Evolutionary conservation across 35 echinoderm and acorn worm genomes (phyloP).

Genomic region (Apostichopus californicus): DNA sequence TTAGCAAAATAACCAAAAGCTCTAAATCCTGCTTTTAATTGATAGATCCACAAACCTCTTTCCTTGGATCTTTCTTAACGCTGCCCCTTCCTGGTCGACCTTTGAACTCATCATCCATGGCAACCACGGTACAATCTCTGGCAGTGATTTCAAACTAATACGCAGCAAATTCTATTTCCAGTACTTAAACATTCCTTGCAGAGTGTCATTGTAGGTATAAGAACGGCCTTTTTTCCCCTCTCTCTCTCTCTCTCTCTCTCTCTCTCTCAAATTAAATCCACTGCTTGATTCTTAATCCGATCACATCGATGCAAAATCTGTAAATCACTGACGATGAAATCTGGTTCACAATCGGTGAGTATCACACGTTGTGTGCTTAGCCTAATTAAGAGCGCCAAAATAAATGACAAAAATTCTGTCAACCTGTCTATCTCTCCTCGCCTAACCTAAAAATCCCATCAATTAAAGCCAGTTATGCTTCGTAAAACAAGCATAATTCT

Average conservation of each 20-base stretch:
- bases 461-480: background rate
- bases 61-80: slow-evolving; percentile 40
- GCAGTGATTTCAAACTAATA: background rate
- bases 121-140: too few species aligned
- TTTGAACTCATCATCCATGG: background rate
- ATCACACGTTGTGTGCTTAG: background rate
- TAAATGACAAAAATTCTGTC: background rate
- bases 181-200: background rate
- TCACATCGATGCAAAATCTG: too few species aligned
- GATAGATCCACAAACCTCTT: slow-evolving; percentile 25
- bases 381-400: background rate
- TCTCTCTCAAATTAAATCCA: too few species aligned
- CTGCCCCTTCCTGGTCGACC: background rate
- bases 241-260: too few species aligned
- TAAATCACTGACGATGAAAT: too few species aligned
- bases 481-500: too few species aligned
- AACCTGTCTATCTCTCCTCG: background rate
- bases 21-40: too few species aligned
- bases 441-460: background rate
- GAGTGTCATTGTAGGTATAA: too few species aligned
- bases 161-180: background rate
- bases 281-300: too few species aligned
- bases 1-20: too few species aligned
- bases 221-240: too few species aligned
- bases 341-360: background rate